phyloP scores from a whole-genome alignment of 64 coral and sea anemone genomes.

The Exaiptasia diaphana region DNA sequence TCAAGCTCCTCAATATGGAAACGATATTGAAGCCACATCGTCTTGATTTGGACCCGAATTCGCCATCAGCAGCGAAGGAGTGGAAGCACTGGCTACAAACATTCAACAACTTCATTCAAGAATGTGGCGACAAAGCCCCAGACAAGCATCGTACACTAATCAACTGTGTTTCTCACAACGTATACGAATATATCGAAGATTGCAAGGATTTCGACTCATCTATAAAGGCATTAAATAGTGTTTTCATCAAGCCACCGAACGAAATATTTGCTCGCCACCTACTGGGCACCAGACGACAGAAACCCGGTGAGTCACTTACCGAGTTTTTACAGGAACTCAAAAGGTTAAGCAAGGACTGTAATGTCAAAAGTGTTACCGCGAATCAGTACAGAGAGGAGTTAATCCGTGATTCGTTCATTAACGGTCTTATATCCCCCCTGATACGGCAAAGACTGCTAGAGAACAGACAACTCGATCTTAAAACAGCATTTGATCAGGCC shows the following conservation, averaged over 20 bases:
- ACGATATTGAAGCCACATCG: constrained; percentile 13
- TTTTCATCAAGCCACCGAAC: constrained; percentile 21
- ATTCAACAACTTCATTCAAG: constrained; percentile 25
- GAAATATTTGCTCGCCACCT: constrained; percentile 20
- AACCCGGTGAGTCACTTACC: constrained; percentile 14
- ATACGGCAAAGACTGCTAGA: constrained; percentile 4
- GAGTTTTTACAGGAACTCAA: constrained; percentile 14
- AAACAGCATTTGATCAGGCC: constrained; percentile 21
- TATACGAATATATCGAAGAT: constrained; percentile 40
- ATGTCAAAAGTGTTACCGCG: not conserved
- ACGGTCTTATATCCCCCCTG: not conserved
- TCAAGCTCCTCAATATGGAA: not conserved
- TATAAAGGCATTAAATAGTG: not conserved
- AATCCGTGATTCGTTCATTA: constrained; percentile 23
- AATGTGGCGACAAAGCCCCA: constrained; percentile 10
- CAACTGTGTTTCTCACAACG: constrained; percentile 26
- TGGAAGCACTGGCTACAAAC: constrained; percentile 31
- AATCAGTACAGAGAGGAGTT: constrained; percentile 13
- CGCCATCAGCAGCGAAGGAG: constrained; percentile 17
- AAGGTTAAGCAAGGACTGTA: constrained; percentile 28
- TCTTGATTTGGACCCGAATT: constrained; percentile 22
- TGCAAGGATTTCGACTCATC: constrained; percentile 5
- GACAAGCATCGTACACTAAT: constrained; percentile 19
- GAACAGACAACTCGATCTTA: constrained; percentile 11
- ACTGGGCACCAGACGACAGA: constrained; percentile 6